phyloP scores from a whole-genome alignment of 2,113 vertebrate genomes.

The Vombatus ursinus region DNA sequence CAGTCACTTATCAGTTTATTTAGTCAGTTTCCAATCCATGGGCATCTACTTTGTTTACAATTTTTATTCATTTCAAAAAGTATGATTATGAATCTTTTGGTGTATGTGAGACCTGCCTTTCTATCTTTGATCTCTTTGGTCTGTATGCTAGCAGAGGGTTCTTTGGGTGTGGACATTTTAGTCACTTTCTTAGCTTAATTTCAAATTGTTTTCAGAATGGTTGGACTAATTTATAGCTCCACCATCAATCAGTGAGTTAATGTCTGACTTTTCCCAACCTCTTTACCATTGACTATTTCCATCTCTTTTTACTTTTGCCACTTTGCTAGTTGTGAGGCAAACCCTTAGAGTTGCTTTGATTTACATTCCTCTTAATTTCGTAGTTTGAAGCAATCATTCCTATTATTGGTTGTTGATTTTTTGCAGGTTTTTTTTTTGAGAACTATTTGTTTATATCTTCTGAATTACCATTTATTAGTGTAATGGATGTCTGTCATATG shows the following conservation, averaged over 20 bases:
- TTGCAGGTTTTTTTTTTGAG: not conserved
- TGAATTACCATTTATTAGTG: not conserved
- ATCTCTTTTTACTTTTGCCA: not conserved
- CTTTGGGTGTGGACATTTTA: not conserved
- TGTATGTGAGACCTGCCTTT: not conserved
- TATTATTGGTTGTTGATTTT: not conserved
- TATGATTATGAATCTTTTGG: not conserved
- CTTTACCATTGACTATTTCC: not conserved
- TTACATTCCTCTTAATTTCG: not conserved
- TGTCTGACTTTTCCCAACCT: not conserved
- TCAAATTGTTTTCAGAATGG: not conserved
- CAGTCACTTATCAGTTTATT: not conserved
- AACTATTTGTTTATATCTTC: not conserved
- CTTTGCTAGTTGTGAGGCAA: not conserved
- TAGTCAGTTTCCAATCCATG: not conserved
- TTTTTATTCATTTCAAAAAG: not conserved
- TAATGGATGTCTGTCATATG: not conserved
- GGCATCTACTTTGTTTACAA: not conserved
- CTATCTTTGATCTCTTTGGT: not conserved
- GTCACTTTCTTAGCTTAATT: not conserved
- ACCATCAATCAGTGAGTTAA: not conserved
- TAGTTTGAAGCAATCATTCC: not conserved
- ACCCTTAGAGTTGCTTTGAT: not conserved
- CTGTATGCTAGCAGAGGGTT: not conserved
- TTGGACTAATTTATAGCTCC: not conserved